A percentile compares a stretch with the other conserved stretches of the same genome.
Evolutionary conservation across 2,113 vertebrate genomes (phyloP).

Genomic region (Ia io): DNA sequence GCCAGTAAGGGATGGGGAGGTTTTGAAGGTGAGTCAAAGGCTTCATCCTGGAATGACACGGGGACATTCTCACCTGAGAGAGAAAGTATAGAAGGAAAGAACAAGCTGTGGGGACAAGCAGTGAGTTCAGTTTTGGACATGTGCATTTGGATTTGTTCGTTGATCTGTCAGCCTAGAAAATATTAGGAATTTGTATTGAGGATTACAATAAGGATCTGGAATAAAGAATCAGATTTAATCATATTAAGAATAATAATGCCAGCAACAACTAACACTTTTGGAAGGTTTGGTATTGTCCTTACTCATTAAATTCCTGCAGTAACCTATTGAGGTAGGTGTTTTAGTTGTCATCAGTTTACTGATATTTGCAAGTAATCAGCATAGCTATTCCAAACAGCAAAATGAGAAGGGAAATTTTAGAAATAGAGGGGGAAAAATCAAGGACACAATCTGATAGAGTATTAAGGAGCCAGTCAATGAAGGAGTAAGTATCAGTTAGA

Average conservation of each 20-base stretch:
- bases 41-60: background rate
- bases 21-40: background rate
- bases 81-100: background rate
- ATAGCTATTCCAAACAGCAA: background rate
- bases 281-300: background rate
- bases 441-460: background rate
- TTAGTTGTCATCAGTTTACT: background rate
- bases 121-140: background rate
- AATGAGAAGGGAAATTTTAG: background rate
- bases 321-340: background rate
- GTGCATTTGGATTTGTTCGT: background rate
- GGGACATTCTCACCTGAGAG: background rate
- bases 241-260: background rate
- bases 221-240: background rate
- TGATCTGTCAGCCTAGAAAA: background rate
- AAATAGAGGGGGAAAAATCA: background rate
- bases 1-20: rapidly evolving
- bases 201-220: background rate
- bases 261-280: background rate
- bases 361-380: background rate
- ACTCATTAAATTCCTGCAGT: background rate
- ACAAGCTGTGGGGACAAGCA: no score
- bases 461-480: background rate
- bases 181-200: background rate
- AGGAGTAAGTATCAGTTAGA: background rate